Percentiles rank a stretch among this genome's conserved stretches.
phyloP scores from a whole-genome alignment of 2,113 vertebrate species.

The Podocnemis expansa region DNA sequence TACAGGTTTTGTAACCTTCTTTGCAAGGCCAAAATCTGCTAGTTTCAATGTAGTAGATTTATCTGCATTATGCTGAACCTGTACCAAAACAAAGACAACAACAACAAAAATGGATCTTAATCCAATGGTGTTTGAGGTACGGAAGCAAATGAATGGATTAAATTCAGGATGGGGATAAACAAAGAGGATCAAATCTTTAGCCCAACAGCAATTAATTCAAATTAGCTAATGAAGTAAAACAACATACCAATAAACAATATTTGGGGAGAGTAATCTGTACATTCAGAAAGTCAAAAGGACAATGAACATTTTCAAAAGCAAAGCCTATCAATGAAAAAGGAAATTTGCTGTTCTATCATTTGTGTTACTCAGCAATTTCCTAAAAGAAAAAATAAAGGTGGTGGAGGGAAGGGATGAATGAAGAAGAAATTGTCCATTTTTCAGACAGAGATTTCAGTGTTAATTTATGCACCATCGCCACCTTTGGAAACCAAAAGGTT shows the following conservation, averaged over 20 bases:
- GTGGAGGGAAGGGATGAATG: neutral
- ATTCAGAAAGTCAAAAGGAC: neutral
- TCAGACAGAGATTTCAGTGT: neutral
- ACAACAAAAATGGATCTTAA: neutral
- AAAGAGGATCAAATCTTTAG: neutral
- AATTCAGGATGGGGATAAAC: neutral
- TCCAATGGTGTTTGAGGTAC: neutral
- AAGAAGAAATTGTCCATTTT: neutral
- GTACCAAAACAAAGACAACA: neutral
- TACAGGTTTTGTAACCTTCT: constrained; percentile 91
- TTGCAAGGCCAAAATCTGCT: constrained; percentile 97
- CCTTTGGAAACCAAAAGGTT: neutral
- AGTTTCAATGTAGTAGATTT: constrained; percentile 89
- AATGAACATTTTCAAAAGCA: neutral
- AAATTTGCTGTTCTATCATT: neutral
- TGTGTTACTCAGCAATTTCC: neutral
- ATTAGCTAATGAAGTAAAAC: neutral
- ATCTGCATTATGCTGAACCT: constrained; percentile 89
- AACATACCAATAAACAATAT: neutral
- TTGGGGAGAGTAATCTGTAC: accelerated
- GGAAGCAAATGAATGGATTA: neutral
- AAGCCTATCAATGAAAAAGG: neutral
- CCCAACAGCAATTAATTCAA: neutral
- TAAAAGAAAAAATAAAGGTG: neutral
- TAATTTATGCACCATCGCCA: neutral